These are phyloP conservation scores for Rhinatrema bivittatum DNA, from an alignment of 2,797 vertebrate genomes.

Conservation along the genomic window DNA sequence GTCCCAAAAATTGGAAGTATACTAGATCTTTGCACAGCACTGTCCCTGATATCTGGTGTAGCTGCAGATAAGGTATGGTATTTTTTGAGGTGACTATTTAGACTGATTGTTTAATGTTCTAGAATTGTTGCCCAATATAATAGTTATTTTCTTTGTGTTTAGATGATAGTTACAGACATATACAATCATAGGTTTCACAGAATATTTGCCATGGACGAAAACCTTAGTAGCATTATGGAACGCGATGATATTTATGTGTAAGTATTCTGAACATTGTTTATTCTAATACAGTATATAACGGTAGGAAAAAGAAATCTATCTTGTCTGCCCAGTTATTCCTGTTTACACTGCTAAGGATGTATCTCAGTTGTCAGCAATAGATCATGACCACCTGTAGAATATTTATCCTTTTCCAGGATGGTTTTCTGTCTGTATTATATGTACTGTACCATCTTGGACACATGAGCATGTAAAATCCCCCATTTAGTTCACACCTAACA, in stretches of 20 bases:
- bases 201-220: conserved; percentile 94
- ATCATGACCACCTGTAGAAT: too few species aligned
- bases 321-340: too few species aligned
- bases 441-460: too few species aligned
- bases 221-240: conserved; percentile 97
- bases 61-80: conserved; percentile 84
- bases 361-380: too few species aligned
- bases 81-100: conserved; percentile 8
- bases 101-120: conserved; percentile 2
- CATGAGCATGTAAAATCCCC: too few species aligned
- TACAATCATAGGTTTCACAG: conserved; percentile 98
- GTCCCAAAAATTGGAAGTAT: conserved; percentile 97
- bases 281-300: neutral
- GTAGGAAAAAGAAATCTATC: too few species aligned
- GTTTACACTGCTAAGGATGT: too few species aligned
- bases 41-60: conserved; percentile 76
- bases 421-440: too few species aligned
- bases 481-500: too few species aligned
- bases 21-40: conserved; percentile 86
- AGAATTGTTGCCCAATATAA: conserved; percentile 21
- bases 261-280: conserved; percentile 48
- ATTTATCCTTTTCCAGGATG: too few species aligned
- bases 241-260: conserved; percentile 96
- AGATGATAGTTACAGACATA: conserved; percentile 95
- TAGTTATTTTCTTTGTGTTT: conserved; percentile 27